Conservation (phyloP, 1,140 invertebrate genomes). For the Asobara japonica region DNA sequence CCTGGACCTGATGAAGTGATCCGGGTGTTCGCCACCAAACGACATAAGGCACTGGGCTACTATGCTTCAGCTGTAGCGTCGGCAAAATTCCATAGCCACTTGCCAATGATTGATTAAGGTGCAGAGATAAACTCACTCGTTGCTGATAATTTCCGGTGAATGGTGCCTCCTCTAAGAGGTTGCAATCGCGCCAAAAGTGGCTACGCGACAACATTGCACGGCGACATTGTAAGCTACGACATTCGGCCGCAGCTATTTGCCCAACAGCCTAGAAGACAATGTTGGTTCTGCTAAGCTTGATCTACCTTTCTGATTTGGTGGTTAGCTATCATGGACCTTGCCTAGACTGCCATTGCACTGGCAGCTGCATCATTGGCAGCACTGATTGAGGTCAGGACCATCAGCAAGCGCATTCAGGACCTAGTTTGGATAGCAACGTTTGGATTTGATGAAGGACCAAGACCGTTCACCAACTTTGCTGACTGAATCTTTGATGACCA, state of each 20-base stretch:
- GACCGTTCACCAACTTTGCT: no score
- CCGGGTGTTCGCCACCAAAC: conserved; percentile 54
- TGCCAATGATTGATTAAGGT: conserved; percentile 20
- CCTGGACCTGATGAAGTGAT: conserved; percentile 43
- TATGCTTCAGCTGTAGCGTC: conserved; percentile 47
- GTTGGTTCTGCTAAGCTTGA: no score
- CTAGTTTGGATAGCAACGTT: no score
- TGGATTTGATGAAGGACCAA: no score
- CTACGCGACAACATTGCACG: conserved; percentile 63
- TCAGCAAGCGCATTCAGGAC: no score
- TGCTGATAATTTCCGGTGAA: conserved; percentile 40
- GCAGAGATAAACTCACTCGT: conserved; percentile 34
- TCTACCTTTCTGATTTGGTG: no score
- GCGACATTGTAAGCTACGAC: conserved; percentile 47
- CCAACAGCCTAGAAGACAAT: no score
- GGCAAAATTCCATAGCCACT: conserved; percentile 48
- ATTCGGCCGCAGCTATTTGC: conserved; percentile 8
- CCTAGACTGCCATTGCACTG: no score
- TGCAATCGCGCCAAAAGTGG: conserved; percentile 52
- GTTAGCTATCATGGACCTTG: no score
- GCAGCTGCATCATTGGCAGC: no score
- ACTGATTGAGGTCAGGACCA: no score
- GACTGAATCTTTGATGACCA: no score
- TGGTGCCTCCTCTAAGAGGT: conserved; percentile 49
- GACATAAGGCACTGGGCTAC: conserved; percentile 52